Conservation (phyloP, 2,888 invertebrate genomes). For the Eudasyphora cyanicolor region DNA sequence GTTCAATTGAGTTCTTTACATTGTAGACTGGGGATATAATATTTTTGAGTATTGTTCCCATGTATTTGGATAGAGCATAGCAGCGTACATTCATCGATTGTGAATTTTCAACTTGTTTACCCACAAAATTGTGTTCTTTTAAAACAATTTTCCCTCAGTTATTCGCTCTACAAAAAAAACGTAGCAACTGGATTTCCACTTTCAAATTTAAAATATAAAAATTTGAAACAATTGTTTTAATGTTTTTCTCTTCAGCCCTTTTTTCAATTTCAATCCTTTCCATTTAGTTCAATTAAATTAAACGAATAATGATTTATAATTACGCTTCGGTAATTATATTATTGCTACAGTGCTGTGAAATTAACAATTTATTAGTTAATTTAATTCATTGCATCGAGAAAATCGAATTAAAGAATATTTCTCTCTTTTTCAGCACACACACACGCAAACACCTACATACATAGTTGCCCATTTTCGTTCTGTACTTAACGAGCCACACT, state of each 20-base stretch:
- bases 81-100: background rate
- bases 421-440: background rate
- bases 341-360: background rate
- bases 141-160: too few species aligned
- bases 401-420: background rate
- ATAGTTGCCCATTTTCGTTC: background rate
- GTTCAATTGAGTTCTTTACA: background rate
- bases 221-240: too few species aligned
- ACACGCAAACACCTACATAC: background rate
- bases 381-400: background rate
- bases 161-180: too few species aligned
- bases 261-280: too few species aligned
- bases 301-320: background rate
- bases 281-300: too few species aligned
- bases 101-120: background rate
- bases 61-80: background rate
- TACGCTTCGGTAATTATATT: background rate
- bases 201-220: too few species aligned
- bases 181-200: too few species aligned
- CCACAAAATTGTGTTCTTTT: too few species aligned
- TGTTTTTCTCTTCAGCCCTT: too few species aligned
- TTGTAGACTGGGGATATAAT: background rate
- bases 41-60: background rate
- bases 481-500: background rate
- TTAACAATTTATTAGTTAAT: slow-evolving; percentile 22